phyloP scores from a whole-genome alignment of 2,797 vertebrate species.

The Odontamblyopus rebecca region DNA sequence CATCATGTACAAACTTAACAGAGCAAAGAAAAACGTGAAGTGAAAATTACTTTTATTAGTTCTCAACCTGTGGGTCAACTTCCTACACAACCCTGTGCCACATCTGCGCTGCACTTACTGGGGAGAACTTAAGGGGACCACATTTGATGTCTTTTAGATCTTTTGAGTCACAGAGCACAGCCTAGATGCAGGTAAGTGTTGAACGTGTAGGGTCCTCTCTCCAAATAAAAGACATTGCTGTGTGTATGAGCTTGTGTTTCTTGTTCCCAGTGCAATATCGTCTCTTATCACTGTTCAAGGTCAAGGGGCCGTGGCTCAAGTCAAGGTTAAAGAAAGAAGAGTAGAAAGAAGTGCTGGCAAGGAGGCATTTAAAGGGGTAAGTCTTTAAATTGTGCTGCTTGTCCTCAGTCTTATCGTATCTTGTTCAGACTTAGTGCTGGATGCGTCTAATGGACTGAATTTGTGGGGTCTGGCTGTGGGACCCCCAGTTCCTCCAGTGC shows the following conservation, averaged over 20 bases:
- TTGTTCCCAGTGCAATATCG: conserved; percentile 68
- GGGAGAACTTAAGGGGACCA: background rate
- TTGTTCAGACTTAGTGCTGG: conserved; percentile 75
- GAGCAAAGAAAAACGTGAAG: conserved; percentile 44
- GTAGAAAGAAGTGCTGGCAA: conserved; percentile 21
- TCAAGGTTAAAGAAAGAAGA: conserved; percentile 44
- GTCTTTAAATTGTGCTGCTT: conserved; percentile 27
- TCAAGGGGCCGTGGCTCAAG: conserved; percentile 47
- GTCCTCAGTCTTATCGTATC: conserved; percentile 59
- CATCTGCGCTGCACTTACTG: conserved; percentile 56
- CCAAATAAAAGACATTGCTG: conserved; percentile 66
- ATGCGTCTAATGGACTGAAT: conserved; percentile 85
- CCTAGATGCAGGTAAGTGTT: conserved; percentile 48
- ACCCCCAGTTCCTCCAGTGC: conserved; percentile 83
- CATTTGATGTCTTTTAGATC: conserved; percentile 17
- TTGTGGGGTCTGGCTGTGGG: conserved; percentile 83
- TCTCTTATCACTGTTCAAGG: conserved; percentile 70
- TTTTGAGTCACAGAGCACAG: conserved; percentile 42
- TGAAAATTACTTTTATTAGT: conserved; percentile 75
- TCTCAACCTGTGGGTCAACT: conserved; percentile 62
- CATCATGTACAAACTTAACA: conserved; percentile 26
- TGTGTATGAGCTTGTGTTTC: conserved; percentile 43
- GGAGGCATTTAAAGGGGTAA: conserved; percentile 10
- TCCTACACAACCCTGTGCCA: conserved; percentile 59
- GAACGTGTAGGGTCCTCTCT: conserved; percentile 42